phyloP scores from a whole-genome alignment of 2,888 invertebrate species.

The Chrysina gloriosa region DNA sequence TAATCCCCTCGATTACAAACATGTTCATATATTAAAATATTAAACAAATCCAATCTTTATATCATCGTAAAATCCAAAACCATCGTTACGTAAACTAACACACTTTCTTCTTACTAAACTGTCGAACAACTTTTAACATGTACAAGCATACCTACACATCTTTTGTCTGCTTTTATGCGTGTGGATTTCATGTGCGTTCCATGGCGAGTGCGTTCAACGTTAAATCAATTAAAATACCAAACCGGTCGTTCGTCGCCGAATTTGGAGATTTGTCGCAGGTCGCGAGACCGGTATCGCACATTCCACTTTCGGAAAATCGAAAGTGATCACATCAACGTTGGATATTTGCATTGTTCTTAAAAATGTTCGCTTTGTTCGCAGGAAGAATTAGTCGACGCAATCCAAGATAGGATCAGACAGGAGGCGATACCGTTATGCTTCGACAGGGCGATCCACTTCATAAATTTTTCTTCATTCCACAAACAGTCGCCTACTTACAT shows the following conservation, averaged over 20 bases:
- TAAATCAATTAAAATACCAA: slow-evolving; percentile 3
- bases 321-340: not conserved
- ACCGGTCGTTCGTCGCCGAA: slow-evolving; percentile 24
- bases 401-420: slow-evolving; percentile 66
- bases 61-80: no score
- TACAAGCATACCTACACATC: not conserved
- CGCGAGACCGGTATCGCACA: not conserved
- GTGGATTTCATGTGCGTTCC: not conserved
- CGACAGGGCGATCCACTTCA: slow-evolving; percentile 71
- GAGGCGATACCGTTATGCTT: slow-evolving; percentile 72
- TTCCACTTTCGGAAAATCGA: slow-evolving; percentile 4
- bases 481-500: slow-evolving; percentile 71
- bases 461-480: slow-evolving; percentile 71
- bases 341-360: slow-evolving; percentile 4
- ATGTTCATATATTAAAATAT: no score
- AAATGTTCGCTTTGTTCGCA: slow-evolving; percentile 54
- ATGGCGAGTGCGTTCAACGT: not conserved
- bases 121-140: not conserved
- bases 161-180: not conserved
- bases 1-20: no score
- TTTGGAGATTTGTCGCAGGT: slow-evolving; percentile 18
- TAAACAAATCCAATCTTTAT: no score
- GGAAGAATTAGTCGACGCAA: slow-evolving; percentile 68
- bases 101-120: slow-evolving; percentile 10
- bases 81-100: not conserved